Evolutionary conservation across 2,113 vertebrate species (phyloP).

Genomic region (Amblyornis subalaris): DNA sequence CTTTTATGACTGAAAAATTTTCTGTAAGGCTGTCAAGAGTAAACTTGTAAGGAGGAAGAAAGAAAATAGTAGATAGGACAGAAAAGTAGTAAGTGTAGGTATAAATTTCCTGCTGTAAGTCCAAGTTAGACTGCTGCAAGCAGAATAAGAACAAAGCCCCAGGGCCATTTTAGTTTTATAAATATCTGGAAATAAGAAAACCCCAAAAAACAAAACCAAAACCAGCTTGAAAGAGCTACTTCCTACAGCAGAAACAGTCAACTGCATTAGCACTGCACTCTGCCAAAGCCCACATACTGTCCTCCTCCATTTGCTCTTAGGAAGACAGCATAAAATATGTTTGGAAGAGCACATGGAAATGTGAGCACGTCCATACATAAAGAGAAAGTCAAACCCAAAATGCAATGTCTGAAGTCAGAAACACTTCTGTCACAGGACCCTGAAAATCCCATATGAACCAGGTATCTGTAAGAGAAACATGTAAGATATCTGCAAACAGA

Average conservation of each 20-base stretch:
- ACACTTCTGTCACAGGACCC: not conserved
- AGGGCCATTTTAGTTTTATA: not conserved
- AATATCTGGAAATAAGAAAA: not conserved
- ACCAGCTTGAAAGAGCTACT: not conserved
- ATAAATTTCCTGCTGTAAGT: not conserved
- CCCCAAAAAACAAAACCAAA: not conserved
- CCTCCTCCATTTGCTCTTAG: not conserved
- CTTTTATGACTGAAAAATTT: not conserved
- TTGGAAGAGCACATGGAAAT: not conserved
- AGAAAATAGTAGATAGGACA: not conserved
- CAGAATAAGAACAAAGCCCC: not conserved
- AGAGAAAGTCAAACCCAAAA: not conserved
- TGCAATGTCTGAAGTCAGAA: not conserved
- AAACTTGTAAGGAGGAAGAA: not conserved
- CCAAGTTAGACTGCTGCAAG: not conserved
- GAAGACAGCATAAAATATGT: not conserved
- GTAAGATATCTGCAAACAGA: not conserved
- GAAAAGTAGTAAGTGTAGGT: not conserved
- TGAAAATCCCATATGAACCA: not conserved
- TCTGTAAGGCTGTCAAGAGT: not conserved
- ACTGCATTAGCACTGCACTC: not conserved
- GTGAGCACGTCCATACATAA: fast-evolving
- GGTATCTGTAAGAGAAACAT: not conserved
- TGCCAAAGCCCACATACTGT: not conserved
- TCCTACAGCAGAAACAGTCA: not conserved